phyloP scores from a whole-genome alignment of 2,888 invertebrate genomes.

The Suillia variegata region DNA sequence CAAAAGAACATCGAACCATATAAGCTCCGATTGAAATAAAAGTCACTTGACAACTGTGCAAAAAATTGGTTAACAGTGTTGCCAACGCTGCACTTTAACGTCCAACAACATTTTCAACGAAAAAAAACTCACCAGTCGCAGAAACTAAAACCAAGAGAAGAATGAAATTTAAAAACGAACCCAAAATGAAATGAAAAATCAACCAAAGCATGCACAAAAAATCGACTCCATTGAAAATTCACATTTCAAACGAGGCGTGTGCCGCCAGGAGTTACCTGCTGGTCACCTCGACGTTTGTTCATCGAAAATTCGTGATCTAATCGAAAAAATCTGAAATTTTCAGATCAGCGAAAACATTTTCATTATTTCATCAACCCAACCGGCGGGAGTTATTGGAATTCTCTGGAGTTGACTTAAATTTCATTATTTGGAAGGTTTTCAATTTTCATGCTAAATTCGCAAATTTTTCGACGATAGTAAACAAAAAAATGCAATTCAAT shows the following conservation, averaged over 20 bases:
- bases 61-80: not conserved
- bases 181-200: not conserved
- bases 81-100: not conserved
- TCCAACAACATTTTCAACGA: not conserved
- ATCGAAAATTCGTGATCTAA: too few species aligned
- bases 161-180: not conserved
- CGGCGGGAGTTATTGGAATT: too few species aligned
- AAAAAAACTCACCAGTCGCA: not conserved
- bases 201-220: not conserved
- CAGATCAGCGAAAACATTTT: too few species aligned
- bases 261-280: not conserved
- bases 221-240: slow-evolving; percentile 1
- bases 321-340: too few species aligned
- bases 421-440: too few species aligned
- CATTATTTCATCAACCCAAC: too few species aligned
- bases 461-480: too few species aligned
- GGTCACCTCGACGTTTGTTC: not conserved
- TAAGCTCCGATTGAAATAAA: not conserved
- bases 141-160: not conserved
- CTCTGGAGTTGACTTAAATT: too few species aligned
- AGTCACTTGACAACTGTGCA: not conserved
- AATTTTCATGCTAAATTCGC: too few species aligned
- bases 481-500: too few species aligned
- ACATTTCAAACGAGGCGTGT: not conserved
- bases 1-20: not conserved